Evolutionary conservation across 2,888 invertebrate species (phyloP).

Genomic region (Rotaria socialis): DNA sequence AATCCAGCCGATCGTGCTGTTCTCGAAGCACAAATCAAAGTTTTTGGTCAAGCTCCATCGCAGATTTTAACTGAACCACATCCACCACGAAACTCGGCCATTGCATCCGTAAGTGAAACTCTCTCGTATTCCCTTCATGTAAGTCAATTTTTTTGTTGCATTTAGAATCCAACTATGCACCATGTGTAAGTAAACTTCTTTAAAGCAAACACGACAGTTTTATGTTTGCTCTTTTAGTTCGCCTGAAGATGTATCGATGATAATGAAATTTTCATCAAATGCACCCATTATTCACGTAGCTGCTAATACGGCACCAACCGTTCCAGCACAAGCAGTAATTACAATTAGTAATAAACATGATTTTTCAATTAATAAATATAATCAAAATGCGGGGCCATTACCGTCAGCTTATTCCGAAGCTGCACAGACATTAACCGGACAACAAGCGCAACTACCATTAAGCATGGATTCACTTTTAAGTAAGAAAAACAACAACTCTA

Average conservation of each 20-base stretch:
- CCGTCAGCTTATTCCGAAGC: constrained; percentile 49
- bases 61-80: constrained; percentile 96
- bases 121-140: background rate
- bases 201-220: too few species aligned
- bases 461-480: background rate
- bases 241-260: constrained; percentile 89
- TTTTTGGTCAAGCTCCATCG: constrained; percentile 96
- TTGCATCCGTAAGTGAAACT: background rate
- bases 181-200: too few species aligned
- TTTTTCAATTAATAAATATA: constrained; percentile 94
- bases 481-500: background rate
- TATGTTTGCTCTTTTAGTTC: background rate
- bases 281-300: constrained; percentile 70
- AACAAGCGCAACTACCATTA: constrained; percentile 22
- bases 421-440: background rate
- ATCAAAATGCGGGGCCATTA: constrained; percentile 57
- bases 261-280: constrained; percentile 95
- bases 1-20: constrained; percentile 70
- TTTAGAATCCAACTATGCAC: background rate
- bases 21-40: constrained; percentile 90
- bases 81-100: constrained; percentile 79
- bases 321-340: constrained; percentile 62
- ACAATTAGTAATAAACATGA: constrained; percentile 91
- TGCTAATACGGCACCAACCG: background rate
- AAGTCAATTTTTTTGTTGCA: background rate